These are phyloP conservation scores for Ceratina japonica DNA, from an alignment of 1,140 invertebrate genomes.

Conservation along the genomic window DNA sequence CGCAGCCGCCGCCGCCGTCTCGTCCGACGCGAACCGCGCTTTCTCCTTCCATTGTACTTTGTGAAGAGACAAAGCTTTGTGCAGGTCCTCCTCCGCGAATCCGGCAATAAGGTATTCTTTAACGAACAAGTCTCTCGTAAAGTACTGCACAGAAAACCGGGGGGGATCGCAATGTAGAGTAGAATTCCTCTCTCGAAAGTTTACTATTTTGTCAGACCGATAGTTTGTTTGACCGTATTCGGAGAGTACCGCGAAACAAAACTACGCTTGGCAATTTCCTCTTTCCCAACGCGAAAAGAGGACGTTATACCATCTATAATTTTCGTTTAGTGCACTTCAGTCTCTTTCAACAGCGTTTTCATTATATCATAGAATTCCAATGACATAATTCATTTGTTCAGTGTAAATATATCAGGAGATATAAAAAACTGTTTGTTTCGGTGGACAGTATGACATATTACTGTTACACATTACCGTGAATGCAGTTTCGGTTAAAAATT, in stretches of 20 bases:
- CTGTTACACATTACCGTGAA: no score
- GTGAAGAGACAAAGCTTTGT: slow-evolving; percentile 27
- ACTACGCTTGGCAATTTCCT: neutral
- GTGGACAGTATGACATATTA: no score
- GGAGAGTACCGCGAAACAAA: slow-evolving; percentile 1
- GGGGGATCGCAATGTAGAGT: neutral
- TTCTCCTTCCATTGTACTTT: slow-evolving; percentile 20
- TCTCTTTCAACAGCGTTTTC: no score
- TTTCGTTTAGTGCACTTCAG: no score
- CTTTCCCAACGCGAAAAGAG: neutral
- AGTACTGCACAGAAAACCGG: slow-evolving; percentile 21
- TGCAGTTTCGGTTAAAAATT: no score
- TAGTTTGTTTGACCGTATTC: slow-evolving; percentile 15
- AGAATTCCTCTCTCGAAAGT: slow-evolving; percentile 40
- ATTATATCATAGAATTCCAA: no score
- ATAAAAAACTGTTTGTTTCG: neutral
- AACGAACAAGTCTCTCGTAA: slow-evolving; percentile 49
- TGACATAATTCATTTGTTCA: no score
- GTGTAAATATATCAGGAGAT: neutral
- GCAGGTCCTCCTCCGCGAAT: slow-evolving; percentile 37
- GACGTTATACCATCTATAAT: no score
- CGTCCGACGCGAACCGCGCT: slow-evolving; percentile 7
- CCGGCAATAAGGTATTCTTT: slow-evolving; percentile 39
- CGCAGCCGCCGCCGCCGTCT: neutral
- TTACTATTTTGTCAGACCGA: slow-evolving; percentile 21